Conservation (phyloP, 2,888 invertebrate species). For the Thereva unica region DNA sequence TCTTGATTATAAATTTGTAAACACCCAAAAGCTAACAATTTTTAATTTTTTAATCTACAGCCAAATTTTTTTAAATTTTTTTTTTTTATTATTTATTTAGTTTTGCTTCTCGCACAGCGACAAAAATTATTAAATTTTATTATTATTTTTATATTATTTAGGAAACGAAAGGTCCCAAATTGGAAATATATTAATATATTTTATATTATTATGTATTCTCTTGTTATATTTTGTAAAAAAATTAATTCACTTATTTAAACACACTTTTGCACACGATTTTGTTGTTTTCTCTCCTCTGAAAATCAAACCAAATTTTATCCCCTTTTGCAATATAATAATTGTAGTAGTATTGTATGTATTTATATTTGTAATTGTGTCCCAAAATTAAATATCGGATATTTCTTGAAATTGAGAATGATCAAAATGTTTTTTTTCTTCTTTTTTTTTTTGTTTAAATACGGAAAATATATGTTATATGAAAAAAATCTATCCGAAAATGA, state of each 20-base stretch:
- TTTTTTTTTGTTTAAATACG: slow-evolving; percentile 18
- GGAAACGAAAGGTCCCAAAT: neutral
- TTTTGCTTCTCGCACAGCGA: too few relatives aligned
- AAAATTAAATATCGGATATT: slow-evolving; percentile 12
- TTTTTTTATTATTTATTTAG: too few relatives aligned
- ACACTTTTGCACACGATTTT: neutral
- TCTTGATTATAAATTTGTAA: too few relatives aligned
- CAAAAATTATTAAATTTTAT: too few relatives aligned
- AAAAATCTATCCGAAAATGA: slow-evolving; percentile 28
- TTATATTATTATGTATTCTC: neutral
- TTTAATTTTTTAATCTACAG: too few relatives aligned
- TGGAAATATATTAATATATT: neutral
- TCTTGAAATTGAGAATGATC: slow-evolving; percentile 10
- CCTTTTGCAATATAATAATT: neutral
- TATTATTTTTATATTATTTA: neutral
- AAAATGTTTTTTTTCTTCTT: slow-evolving; percentile 26
- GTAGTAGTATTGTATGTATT: slow-evolving; percentile 5
- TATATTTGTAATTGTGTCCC: slow-evolving; percentile 3
- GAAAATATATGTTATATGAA: slow-evolving; percentile 8
- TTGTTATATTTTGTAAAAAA: too few relatives aligned
- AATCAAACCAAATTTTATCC: neutral
- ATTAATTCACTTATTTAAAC: neutral
- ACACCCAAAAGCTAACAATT: too few relatives aligned
- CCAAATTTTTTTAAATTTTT: too few relatives aligned
- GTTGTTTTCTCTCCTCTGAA: neutral